Evolutionary conservation across 2,888 invertebrate species (phyloP).

Genomic region (Ceramica pisi): DNA sequence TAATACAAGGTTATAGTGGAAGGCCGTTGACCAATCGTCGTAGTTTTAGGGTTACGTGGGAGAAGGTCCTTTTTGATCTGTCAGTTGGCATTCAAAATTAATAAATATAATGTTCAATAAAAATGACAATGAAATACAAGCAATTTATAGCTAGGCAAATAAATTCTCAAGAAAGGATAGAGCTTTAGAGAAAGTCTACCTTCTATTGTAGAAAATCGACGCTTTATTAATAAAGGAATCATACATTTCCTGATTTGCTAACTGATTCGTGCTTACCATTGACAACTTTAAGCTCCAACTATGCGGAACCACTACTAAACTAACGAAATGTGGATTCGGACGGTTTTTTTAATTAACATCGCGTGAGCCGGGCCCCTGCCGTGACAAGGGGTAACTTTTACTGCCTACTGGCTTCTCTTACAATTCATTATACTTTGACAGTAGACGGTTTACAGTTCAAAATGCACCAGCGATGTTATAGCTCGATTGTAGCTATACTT

Average conservation of each 20-base stretch:
- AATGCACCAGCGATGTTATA: slow-evolving; percentile 63
- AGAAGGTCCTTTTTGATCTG: not conserved
- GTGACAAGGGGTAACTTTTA: slow-evolving; percentile 70
- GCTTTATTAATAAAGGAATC: not conserved
- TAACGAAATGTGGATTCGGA: slow-evolving; percentile 44
- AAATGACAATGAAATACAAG: not conserved
- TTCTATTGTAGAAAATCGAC: not conserved
- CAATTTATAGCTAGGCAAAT: not conserved
- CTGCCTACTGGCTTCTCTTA: slow-evolving; percentile 60
- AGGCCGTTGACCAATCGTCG: slow-evolving; percentile 60
- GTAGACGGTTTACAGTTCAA: slow-evolving; percentile 54
- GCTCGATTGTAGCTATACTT: slow-evolving; percentile 48
- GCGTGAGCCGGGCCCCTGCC: slow-evolving; percentile 66
- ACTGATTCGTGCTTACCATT: slow-evolving; percentile 6
- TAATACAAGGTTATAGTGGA: slow-evolving; percentile 64
- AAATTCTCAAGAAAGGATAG: not conserved
- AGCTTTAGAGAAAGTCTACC: not conserved
- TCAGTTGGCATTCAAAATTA: not conserved
- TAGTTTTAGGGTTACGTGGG: slow-evolving; percentile 47
- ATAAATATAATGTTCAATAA: not conserved
- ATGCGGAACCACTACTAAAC: slow-evolving; percentile 54
- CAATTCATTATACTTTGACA: slow-evolving; percentile 69
- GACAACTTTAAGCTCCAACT: slow-evolving; percentile 17
- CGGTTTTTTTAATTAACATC: slow-evolving; percentile 69
- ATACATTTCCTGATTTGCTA: slow-evolving; percentile 7